Percentiles rank a stretch among this genome's conserved stretches.
Evolutionary conservation across 2,888 invertebrate genomes (phyloP).

Genomic region (Cephus pygmeus): DNA sequence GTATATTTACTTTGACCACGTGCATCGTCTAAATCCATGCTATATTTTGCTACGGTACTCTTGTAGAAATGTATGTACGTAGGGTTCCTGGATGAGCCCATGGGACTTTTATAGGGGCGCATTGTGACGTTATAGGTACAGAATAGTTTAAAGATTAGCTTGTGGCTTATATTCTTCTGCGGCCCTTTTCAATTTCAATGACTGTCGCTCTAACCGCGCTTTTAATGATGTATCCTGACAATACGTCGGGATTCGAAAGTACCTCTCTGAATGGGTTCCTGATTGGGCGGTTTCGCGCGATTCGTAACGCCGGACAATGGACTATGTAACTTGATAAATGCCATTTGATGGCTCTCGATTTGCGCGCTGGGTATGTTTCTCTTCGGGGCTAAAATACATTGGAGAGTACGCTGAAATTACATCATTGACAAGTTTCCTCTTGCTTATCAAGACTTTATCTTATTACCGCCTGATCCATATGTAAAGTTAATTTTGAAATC

Average conservation of each 20-base stretch:
- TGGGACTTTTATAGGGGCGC: constrained; percentile 39
- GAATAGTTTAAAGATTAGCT: constrained; percentile 37
- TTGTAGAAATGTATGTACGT: not conserved
- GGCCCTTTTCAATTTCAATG: constrained; percentile 38
- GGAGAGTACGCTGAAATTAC: not conserved
- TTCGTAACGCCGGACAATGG: constrained; percentile 39
- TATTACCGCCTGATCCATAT: not conserved
- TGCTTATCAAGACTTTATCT: not conserved
- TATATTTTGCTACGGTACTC: not conserved
- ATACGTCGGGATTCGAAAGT: constrained; percentile 10
- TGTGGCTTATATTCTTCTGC: constrained; percentile 34
- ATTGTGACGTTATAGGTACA: constrained; percentile 30
- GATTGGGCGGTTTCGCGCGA: constrained; percentile 40
- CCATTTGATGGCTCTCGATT: constrained; percentile 20
- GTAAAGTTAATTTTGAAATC: not conserved
- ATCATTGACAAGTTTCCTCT: not conserved
- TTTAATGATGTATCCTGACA: constrained; percentile 42
- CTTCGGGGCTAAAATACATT: not conserved
- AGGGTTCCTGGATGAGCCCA: constrained; percentile 25
- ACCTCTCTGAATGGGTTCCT: constrained; percentile 35
- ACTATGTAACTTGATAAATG: constrained; percentile 23
- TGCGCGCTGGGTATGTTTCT: not conserved
- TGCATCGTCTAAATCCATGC: not conserved
- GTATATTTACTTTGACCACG: not conserved
- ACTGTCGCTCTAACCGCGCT: constrained; percentile 43